Conservation (phyloP, 2,113 vertebrate genomes). For the Gobiocypris rarus region DNA sequence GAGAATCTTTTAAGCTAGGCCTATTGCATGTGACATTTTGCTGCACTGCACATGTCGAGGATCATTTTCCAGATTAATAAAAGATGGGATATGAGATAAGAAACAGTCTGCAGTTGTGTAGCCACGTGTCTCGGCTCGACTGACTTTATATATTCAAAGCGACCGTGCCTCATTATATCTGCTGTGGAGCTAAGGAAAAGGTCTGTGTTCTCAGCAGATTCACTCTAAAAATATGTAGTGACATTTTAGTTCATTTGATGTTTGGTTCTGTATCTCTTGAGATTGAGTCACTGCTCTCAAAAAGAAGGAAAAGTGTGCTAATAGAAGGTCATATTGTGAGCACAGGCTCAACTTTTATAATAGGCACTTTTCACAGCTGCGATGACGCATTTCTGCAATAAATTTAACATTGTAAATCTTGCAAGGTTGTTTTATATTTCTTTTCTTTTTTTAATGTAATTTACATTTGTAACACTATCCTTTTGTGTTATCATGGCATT, state of each 20-base stretch:
- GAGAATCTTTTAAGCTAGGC: background rate
- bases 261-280: background rate
- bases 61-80: slow-evolving; percentile 1
- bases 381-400: background rate
- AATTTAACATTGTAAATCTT: too few species aligned
- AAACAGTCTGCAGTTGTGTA: background rate
- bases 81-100: background rate
- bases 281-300: background rate
- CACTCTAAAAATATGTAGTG: background rate
- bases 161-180: slow-evolving; percentile 11
- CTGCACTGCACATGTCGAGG: background rate
- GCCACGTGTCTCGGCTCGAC: background rate
- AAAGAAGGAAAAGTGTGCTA: background rate
- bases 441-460: too few species aligned
- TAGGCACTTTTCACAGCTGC: background rate
- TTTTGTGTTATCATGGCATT: too few species aligned
- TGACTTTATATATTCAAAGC: background rate
- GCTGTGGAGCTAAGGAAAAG: background rate
- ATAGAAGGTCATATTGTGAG: slow-evolving; percentile 3
- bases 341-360: background rate
- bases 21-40: slow-evolving; percentile 7
- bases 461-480: too few species aligned
- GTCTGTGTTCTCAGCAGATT: background rate
- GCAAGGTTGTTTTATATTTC: too few species aligned
- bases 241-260: slow-evolving; percentile 18